Conservation (phyloP, 2,113 vertebrate species). For the Cyprinodon brontotheroides region DNA sequence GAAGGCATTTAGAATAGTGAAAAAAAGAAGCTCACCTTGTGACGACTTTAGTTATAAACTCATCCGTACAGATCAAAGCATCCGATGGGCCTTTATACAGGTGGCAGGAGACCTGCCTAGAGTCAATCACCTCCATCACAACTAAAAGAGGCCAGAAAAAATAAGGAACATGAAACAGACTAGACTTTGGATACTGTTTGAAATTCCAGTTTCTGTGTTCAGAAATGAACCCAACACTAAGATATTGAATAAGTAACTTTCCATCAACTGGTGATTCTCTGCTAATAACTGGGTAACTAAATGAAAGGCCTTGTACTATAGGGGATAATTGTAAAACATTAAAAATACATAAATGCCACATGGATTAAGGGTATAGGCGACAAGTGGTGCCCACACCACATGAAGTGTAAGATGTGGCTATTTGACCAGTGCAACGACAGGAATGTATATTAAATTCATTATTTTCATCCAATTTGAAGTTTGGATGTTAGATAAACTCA, state of each 20-base stretch:
- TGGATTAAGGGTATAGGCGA: too few relatives aligned
- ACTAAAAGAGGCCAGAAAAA: constrained; percentile 74
- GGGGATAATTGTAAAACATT: too few relatives aligned
- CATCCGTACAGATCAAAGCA: constrained; percentile 97
- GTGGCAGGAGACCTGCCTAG: constrained; percentile 93
- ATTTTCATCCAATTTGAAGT: too few relatives aligned
- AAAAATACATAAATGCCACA: too few relatives aligned
- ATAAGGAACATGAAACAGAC: background rate
- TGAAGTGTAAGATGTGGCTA: too few relatives aligned
- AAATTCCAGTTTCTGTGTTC: background rate
- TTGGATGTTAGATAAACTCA: too few relatives aligned
- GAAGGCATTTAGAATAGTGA: background rate
- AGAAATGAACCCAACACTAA: background rate
- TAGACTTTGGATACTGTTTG: background rate
- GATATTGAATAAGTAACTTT: background rate
- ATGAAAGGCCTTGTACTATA: too few relatives aligned
- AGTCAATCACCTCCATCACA: constrained; percentile 98
- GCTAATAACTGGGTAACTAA: background rate
- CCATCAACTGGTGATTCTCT: background rate
- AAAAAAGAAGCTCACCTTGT: constrained; percentile 84
- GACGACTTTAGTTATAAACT: constrained; percentile 99
- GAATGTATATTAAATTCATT: too few relatives aligned
- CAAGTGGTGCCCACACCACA: too few relatives aligned
- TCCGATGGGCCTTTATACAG: constrained; percentile 96
- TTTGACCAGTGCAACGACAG: too few relatives aligned